Evolutionary conservation across 2,113 vertebrate genomes (phyloP).

Genomic region (Sapajus apella): DNA sequence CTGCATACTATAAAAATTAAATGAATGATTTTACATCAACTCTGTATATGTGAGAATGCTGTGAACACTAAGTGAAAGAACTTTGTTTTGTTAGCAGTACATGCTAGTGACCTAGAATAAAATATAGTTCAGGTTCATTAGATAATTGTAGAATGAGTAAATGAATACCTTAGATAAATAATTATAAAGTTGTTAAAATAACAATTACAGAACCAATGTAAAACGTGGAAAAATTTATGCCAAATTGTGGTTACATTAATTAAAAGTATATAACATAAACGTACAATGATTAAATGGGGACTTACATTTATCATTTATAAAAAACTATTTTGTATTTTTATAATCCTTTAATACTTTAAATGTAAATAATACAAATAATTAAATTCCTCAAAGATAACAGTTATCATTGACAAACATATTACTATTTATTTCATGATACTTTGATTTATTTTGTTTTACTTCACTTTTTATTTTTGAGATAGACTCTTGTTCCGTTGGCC

Average conservation of each 20-base stretch:
- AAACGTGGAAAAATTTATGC: background rate
- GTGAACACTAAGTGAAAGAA: background rate
- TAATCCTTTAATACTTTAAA: background rate
- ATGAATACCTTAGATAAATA: background rate
- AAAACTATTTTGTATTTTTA: background rate
- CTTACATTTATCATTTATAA: background rate
- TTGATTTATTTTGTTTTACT: too few species aligned
- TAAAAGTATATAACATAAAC: background rate
- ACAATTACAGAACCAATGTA: background rate
- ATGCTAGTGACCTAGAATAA: background rate
- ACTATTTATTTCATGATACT: background rate
- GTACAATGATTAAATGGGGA: background rate
- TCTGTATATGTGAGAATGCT: background rate
- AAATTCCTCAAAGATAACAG: background rate
- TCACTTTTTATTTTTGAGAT: too few species aligned
- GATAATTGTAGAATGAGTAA: background rate
- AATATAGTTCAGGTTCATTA: background rate
- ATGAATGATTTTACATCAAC: background rate
- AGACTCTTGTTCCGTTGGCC: too few species aligned
- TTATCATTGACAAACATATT: background rate
- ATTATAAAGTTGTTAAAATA: background rate
- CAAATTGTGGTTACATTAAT: background rate
- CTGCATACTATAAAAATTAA: background rate
- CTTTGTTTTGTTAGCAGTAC: background rate
- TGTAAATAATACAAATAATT: background rate